Percentiles rank a stretch among this genome's conserved stretches.
phyloP scores from a whole-genome alignment of 2,113 vertebrate genomes.

The Ptilonorhynchus violaceus region DNA sequence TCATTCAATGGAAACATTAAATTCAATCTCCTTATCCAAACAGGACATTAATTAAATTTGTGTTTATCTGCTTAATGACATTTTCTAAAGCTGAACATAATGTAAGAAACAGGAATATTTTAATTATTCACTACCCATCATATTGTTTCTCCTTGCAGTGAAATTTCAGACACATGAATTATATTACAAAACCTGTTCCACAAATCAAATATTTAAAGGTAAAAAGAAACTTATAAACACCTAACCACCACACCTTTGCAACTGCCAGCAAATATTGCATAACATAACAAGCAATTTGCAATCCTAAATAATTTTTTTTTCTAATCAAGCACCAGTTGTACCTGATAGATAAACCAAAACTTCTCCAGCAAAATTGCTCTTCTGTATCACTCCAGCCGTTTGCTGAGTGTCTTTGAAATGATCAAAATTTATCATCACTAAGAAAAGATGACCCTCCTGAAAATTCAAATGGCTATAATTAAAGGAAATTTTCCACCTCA shows the following conservation, averaged over 20 bases:
- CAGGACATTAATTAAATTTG: not conserved
- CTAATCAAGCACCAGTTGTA: not conserved
- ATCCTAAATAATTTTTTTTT: not conserved
- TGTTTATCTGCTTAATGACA: not conserved
- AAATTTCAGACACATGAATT: not conserved
- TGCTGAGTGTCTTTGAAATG: not conserved
- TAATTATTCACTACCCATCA: not conserved
- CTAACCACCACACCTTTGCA: not conserved
- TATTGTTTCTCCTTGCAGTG: not conserved
- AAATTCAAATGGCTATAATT: not conserved
- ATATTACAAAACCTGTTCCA: not conserved
- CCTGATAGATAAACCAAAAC: not conserved
- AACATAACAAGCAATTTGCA: not conserved
- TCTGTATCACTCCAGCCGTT: not conserved
- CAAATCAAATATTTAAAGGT: not conserved
- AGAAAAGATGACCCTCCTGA: not conserved
- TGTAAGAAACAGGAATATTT: not conserved
- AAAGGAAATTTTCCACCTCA: not conserved
- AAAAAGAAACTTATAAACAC: not conserved
- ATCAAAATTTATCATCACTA: not conserved
- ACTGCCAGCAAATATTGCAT: not conserved
- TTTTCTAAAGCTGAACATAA: not conserved
- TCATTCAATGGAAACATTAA: not conserved
- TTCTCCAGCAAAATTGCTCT: not conserved
- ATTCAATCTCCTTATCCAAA: not conserved